phyloP scores from a whole-genome alignment of 2,113 vertebrate genomes.

The Hippotragus niger region DNA sequence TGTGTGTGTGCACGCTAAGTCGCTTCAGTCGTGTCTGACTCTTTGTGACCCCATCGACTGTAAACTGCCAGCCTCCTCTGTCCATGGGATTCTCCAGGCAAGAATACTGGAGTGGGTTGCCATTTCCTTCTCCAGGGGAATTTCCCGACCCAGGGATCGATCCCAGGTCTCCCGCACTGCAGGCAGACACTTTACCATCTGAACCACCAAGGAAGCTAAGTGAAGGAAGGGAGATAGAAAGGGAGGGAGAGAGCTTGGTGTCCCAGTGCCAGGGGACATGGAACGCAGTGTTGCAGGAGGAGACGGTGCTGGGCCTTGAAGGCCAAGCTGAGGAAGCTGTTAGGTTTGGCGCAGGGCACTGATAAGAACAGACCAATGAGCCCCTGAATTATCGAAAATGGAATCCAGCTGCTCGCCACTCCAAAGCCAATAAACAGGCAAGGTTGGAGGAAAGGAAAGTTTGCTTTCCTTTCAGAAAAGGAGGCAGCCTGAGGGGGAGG shows the following conservation, averaged over 20 bases:
- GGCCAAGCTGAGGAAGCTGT: neutral
- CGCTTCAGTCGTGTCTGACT: neutral
- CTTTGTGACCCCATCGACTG: neutral
- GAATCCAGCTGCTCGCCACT: neutral
- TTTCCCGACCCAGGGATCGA: neutral
- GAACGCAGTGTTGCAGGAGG: no score
- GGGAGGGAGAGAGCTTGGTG: neutral
- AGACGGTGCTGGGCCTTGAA: neutral
- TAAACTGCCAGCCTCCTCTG: neutral
- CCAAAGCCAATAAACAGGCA: neutral
- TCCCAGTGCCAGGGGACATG: rapidly evolving
- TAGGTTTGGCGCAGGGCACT: neutral
- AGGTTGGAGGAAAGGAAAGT: neutral
- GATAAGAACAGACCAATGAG: neutral
- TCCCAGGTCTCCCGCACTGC: neutral
- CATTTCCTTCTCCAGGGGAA: neutral
- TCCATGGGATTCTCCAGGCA: neutral
- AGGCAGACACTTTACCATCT: neutral
- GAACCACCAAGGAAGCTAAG: neutral
- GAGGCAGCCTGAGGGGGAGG: neutral
- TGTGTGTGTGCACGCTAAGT: neutral
- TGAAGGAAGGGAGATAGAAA: neutral
- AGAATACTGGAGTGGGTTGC: neutral
- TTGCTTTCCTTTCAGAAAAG: neutral
- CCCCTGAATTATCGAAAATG: neutral